Conservation (phyloP, 1,140 invertebrate genomes). For the Charaxes varanes region DNA sequence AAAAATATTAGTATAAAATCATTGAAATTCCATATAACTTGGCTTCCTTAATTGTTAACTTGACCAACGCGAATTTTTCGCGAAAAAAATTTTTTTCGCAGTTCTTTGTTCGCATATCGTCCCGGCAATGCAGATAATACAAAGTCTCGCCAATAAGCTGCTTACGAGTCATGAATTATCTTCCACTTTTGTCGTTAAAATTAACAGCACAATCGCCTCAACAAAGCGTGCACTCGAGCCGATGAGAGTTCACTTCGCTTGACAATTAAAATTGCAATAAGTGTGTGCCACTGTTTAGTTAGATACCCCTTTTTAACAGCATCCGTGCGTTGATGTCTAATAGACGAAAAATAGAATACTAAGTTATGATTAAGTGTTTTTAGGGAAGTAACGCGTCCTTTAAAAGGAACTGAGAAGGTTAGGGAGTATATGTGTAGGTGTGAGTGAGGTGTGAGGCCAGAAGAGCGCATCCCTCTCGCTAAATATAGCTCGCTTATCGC, state of each 20-base stretch:
- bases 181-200: conserved; percentile 60
- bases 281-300: not conserved
- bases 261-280: conserved; percentile 5
- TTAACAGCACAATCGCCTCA: conserved; percentile 44
- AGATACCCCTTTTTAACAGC: not conserved
- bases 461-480: conserved; percentile 53
- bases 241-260: conserved; percentile 28
- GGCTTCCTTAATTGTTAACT: too few species aligned
- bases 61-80: too few species aligned
- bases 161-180: conserved; percentile 54
- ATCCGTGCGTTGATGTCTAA: conserved; percentile 30
- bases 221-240: conserved; percentile 44
- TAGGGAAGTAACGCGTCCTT: not conserved
- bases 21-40: too few species aligned
- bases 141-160: conserved; percentile 45
- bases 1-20: too few species aligned
- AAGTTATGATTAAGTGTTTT: conserved; percentile 13
- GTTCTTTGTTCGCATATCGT: conserved; percentile 70
- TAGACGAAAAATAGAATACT: conserved; percentile 13
- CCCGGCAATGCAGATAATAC: conserved; percentile 63
- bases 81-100: conserved; percentile 57
- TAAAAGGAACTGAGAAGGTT: conserved; percentile 6
- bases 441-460: conserved; percentile 41
- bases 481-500: conserved; percentile 70
- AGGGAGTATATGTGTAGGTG: conserved; percentile 34